Base-by-base conservation (phyloP, 2,888 invertebrate genomes). In the Eilema depressum region DNA sequence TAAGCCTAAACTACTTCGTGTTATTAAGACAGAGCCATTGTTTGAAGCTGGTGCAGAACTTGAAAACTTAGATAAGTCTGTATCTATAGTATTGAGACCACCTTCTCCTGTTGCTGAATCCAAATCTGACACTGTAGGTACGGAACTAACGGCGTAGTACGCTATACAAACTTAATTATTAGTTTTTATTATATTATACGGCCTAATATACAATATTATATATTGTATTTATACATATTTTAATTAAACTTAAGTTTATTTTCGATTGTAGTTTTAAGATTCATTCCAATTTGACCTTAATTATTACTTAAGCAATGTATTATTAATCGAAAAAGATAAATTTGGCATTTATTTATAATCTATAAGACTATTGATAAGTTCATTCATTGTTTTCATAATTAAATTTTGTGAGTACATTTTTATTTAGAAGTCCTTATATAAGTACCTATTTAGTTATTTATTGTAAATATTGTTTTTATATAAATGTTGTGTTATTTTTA, bases 11-110 rank as follows among this genome's bases (percentile, higher is more conserved):
- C 70, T 88, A 4, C 74, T 89, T 59, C 88, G 92, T 73, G 76
- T 92, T 71, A 80, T 91, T 47, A 94, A 93, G 80, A 84, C 91
- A 57, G 93, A 94, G 70, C 90, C 93, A 0, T 82, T 93, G 53
- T 94, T 91, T 80, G 93, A 94, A 77, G 86, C 91, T 66, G 91
- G 89, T 25, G 78, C 82, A 75, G 87, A 87, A 23, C 75, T 82
- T 30, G 88, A 89, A 7, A 82, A 87, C 28, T 81, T 80, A n/a
- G 88, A 90, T 68, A 79, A 82, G 0, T 76, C 86, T 56, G 85
- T 92, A 41, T 87, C 90, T 66, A 88, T 87, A 26, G 76, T 92
- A 33, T 80, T 94, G 57, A 87, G 89, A 79, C 92, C 92, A 23
- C 92, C 92, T 11, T 86, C 89, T 17, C 87, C 83, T 20, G 83